Evolutionary conservation across 2,797 vertebrate species (phyloP), one percentile per base, ranked within the genome.

Genomic region (Melanotaenia boesemani): DNA sequence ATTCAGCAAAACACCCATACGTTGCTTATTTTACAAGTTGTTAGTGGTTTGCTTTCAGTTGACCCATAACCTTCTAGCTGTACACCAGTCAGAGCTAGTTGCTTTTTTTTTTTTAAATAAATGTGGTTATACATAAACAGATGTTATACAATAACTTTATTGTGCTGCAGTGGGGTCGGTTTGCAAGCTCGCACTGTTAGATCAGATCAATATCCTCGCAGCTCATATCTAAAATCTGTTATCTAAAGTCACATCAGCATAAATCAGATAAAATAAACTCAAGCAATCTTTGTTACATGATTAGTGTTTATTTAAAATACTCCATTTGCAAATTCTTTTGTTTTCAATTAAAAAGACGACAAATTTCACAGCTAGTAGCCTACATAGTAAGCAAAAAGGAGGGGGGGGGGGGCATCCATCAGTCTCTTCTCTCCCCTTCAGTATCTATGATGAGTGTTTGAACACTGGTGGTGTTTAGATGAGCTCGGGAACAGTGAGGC

Each of bases 221-320:
- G 20, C 37, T 52, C 10, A n/a, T 22, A 1, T 20, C 10, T 22
- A 10, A 32, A 34, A 58, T 7, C 5, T 4, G 18, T 50, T 0
- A 28, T 36, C 5, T 37, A 24, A 50, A 50, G 50, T 24, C 13
- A 57, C 22, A 50, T 8, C 20, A 69, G 62, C 34, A 77, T 4
- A 66, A 24, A 70, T 46, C n/a, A 22, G 28, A 13, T 7, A 3
- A 15, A 64, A 72, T 18, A 2, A 73, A 0, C 50, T 75, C 67
- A 54, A 73, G 36, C 24, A 7, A 3, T 54, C 37, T 85, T 68
- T 76, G 88, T 95, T 94, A 93, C 89, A 95, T 91, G 93, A 95
- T 98, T 97, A 96, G 96, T 96, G 95, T 95, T 95, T 95, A 94
- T 97, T 97, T 94, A 95, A 95, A 97, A 95, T 94, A 95, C 93